A percentile compares a stretch with the other conserved stretches of the same genome.
Evolutionary conservation across 2,888 invertebrate species (phyloP).

Genomic region (Sericinus montela): DNA sequence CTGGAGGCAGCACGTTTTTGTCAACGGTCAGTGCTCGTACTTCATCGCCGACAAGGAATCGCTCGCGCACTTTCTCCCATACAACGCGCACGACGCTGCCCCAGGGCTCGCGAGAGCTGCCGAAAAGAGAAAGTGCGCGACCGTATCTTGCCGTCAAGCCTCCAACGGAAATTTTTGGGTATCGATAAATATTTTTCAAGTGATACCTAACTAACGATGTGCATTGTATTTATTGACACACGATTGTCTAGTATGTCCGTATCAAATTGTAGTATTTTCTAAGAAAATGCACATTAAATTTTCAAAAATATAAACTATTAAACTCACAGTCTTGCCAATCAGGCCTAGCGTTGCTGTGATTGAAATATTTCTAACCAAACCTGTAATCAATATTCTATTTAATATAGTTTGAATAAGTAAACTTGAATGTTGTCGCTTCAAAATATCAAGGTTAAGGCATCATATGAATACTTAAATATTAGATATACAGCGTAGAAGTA

Average conservation of each 20-base stretch:
- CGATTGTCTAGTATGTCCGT: too few species aligned
- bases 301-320: too few species aligned
- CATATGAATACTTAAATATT: constrained; percentile 12
- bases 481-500: too few species aligned
- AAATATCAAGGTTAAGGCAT: constrained; percentile 9
- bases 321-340: too few species aligned
- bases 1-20: constrained; percentile 89
- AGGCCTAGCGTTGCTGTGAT: too few species aligned
- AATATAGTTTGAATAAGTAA: too few species aligned
- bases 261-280: too few species aligned
- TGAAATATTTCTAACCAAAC: too few species aligned
- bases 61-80: constrained; percentile 50
- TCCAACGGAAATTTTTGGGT: constrained; percentile 49
- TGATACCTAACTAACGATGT: constrained; percentile 22
- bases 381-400: too few species aligned
- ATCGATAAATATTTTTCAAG: constrained; percentile 59
- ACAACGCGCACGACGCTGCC: constrained; percentile 25
- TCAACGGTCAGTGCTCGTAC: constrained; percentile 82
- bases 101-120: constrained; percentile 34
- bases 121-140: constrained; percentile 66
- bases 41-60: constrained; percentile 29
- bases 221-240: neutral
- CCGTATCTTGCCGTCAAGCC: constrained; percentile 43
- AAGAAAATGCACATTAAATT: too few species aligned
- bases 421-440: constrained; percentile 1